phyloP scores from a whole-genome alignment of 2,113 vertebrate species.

The Nyctibius bracteatus region DNA sequence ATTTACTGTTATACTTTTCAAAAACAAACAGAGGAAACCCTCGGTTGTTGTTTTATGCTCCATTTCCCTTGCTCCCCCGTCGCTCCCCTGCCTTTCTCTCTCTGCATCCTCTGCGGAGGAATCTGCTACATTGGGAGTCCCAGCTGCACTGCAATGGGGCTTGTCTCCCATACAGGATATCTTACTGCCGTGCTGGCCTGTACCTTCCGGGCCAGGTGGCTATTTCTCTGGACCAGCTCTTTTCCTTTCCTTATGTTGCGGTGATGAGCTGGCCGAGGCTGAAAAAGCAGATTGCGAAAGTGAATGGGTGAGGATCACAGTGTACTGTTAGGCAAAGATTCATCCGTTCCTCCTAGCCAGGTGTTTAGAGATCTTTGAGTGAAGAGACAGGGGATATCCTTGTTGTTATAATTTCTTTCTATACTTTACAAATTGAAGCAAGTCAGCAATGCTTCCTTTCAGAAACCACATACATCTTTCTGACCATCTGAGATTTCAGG shows the following conservation, averaged over 20 bases:
- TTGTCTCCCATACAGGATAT: neutral
- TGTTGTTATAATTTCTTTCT: neutral
- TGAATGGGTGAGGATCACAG: neutral
- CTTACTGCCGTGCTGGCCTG: neutral
- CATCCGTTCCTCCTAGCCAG: neutral
- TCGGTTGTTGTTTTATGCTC: conserved; percentile 39
- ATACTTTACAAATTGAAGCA: neutral
- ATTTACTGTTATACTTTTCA: conserved; percentile 53
- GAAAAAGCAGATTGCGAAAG: neutral
- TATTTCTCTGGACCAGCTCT: neutral
- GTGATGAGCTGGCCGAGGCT: neutral
- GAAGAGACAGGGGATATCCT: neutral
- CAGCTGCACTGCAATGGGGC: neutral
- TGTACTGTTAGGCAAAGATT: neutral
- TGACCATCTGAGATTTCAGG: neutral
- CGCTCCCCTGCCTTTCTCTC: neutral
- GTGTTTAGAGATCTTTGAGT: neutral
- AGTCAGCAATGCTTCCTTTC: neutral
- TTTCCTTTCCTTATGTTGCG: neutral
- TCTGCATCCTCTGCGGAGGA: neutral
- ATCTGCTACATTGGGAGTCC: neutral
- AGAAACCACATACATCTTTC: neutral
- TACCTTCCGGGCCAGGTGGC: neutral
- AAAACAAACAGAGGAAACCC: conserved; percentile 12
- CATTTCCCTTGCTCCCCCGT: conserved; percentile 4